Percentiles rank a stretch among this genome's conserved stretches.
These are phyloP conservation scores for Anaspis maculata DNA, from an alignment of 2,888 invertebrate genomes.

Conservation along the genomic window DNA sequence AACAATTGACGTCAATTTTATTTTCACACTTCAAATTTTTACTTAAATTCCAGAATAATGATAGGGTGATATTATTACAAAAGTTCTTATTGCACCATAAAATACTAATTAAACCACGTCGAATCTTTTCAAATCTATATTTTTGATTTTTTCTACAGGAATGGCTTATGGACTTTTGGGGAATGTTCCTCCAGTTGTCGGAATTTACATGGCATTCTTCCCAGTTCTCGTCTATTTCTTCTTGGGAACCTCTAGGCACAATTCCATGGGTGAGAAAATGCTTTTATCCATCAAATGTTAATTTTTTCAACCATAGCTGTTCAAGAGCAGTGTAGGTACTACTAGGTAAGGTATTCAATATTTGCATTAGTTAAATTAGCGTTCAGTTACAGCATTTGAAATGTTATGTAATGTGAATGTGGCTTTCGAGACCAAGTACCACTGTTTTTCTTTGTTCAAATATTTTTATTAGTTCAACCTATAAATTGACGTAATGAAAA, in stretches of 20 bases:
- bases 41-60: constrained; percentile 1
- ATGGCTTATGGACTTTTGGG: constrained; percentile 50
- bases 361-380: background rate
- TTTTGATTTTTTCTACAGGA: constrained; percentile 45
- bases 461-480: no score
- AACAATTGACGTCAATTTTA: no score
- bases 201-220: constrained; percentile 51
- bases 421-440: no score
- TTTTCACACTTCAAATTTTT: no score
- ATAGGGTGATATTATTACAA: constrained; percentile 3
- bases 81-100: no score
- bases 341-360: background rate
- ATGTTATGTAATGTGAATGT: no score
- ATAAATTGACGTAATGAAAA: no score
- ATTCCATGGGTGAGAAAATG: constrained; percentile 37
- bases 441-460: no score
- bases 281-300: background rate
- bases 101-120: no score
- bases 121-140: constrained; percentile 15
- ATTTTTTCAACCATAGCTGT: no score
- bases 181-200: constrained; percentile 47
- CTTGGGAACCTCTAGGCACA: constrained; percentile 39
- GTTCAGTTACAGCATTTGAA: background rate
- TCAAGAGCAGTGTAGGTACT: background rate
- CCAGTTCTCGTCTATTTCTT: constrained; percentile 43